phyloP scores from a whole-genome alignment of 2,797 vertebrate genomes.

The Sternarchorhynchus goeldii region DNA sequence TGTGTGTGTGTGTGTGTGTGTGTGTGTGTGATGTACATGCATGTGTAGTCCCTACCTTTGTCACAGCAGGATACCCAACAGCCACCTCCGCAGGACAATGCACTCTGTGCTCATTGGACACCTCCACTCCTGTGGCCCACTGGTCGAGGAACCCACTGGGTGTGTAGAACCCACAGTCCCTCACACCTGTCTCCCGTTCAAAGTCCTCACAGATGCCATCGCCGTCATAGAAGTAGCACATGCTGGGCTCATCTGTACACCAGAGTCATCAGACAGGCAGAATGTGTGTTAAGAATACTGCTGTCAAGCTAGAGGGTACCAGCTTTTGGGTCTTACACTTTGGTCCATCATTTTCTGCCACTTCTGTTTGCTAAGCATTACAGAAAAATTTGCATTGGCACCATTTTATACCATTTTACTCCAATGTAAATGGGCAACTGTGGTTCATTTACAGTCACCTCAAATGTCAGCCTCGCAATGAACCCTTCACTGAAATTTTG shows the following conservation, averaged over 20 bases:
- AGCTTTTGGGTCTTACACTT: neutral
- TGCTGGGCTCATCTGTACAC: constrained; percentile 80
- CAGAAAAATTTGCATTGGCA: neutral
- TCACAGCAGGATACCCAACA: constrained; percentile 82
- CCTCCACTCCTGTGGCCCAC: constrained; percentile 82
- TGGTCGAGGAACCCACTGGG: constrained; percentile 86
- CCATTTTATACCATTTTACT: neutral
- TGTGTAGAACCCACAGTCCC: constrained; percentile 85
- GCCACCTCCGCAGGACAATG: constrained; percentile 82
- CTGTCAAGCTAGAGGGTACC: neutral
- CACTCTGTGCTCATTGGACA: constrained; percentile 79
- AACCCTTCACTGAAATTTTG: neutral
- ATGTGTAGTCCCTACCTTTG: constrained; percentile 73
- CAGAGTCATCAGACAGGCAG: neutral
- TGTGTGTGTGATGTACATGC: neutral
- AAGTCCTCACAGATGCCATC: constrained; percentile 88
- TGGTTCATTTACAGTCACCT: neutral
- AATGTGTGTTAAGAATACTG: neutral
- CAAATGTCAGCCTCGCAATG: neutral
- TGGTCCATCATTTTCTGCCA: neutral
- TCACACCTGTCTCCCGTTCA: constrained; percentile 83
- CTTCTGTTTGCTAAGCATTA: neutral
- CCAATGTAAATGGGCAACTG: neutral
- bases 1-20: constrained; percentile 3
- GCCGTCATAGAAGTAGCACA: constrained; percentile 85